These are phyloP conservation scores for Cacoxenus indagator DNA, from an alignment of 2,888 invertebrate species.

Conservation along the genomic window DNA sequence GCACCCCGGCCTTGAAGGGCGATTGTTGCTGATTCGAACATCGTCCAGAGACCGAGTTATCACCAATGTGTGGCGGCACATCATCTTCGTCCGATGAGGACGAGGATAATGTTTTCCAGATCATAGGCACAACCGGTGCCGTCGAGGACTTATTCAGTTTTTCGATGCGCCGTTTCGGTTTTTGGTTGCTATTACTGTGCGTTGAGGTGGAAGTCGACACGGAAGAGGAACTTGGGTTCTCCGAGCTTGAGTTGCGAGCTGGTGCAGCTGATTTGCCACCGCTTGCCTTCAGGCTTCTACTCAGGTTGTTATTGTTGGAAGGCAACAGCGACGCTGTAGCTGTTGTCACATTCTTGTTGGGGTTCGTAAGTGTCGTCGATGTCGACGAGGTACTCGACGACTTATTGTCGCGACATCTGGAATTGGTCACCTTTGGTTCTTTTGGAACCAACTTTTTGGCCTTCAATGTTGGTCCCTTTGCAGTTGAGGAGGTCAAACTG, in stretches of 20 bases:
- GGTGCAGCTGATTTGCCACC: constrained; percentile 69
- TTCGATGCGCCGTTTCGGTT: constrained; percentile 45
- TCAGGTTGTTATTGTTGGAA: constrained; percentile 44
- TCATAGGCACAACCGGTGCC: constrained; percentile 5
- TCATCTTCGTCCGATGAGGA: constrained; percentile 49
- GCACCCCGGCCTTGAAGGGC: constrained; percentile 43
- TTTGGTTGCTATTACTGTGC: constrained; percentile 7
- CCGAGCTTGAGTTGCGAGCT: constrained; percentile 10
- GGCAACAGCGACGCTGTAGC: constrained; percentile 30
- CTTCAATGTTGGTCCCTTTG: constrained; percentile 66
- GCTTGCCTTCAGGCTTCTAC: constrained; percentile 36
- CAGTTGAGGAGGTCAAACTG: constrained; percentile 57
- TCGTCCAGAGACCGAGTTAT: constrained; percentile 9
- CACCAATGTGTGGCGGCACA: constrained; percentile 35
- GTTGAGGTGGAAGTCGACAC: constrained; percentile 34
- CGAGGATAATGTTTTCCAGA: constrained; percentile 38
- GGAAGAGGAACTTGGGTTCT: constrained; percentile 37
- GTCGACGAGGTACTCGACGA: constrained; percentile 44
- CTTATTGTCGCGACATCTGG: constrained; percentile 69
- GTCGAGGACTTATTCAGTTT: constrained; percentile 45
- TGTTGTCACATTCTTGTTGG: constrained; percentile 51
- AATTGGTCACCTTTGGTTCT: constrained; percentile 54
- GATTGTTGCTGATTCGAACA: constrained; percentile 46
- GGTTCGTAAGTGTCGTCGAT: constrained; percentile 1
- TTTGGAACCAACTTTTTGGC: constrained; percentile 64